Conservation (phyloP, 1,140 invertebrate species). For the Pachyrhynchus sulphureomaculatus region DNA sequence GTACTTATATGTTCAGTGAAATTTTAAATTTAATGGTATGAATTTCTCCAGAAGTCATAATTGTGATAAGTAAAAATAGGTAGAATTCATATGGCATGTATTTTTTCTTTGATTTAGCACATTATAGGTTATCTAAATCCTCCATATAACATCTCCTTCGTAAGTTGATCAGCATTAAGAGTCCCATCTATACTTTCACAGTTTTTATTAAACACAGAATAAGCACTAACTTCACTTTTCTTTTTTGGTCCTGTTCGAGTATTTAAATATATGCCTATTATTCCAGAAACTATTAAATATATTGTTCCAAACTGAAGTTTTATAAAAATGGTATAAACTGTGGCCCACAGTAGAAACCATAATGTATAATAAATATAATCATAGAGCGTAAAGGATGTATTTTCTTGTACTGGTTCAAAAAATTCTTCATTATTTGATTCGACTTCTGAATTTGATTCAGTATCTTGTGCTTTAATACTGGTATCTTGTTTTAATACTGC, state of each 20-base stretch:
- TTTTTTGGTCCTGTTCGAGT: constrained; percentile 72
- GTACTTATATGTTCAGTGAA: too few relatives aligned
- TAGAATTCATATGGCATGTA: too few relatives aligned
- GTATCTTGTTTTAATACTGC: constrained; percentile 10
- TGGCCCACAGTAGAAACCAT: constrained; percentile 65
- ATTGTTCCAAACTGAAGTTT: constrained; percentile 87
- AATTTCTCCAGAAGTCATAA: too few relatives aligned
- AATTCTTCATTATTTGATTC: not conserved
- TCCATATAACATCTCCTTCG: constrained; percentile 78
- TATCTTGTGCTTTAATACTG: not conserved
- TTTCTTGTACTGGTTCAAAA: not conserved
- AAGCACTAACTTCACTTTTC: constrained; percentile 84
- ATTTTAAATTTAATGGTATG: too few relatives aligned
- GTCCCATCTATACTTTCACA: constrained; percentile 92
- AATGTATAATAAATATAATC: constrained; percentile 51
- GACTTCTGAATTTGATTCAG: constrained; percentile 1
- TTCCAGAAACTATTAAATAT: constrained; percentile 77
- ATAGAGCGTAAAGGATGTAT: constrained; percentile 29
- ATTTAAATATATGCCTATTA: constrained; percentile 83
- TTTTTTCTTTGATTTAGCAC: too few relatives aligned
- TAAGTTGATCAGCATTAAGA: constrained; percentile 92
- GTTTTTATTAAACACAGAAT: constrained; percentile 96
- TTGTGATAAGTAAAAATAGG: too few relatives aligned
- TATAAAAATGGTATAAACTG: constrained; percentile 68
- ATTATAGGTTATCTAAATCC: constrained; percentile 17